Percentiles rank a stretch among this genome's conserved stretches.
Evolutionary conservation across 2,113 vertebrate genomes (phyloP).

Genomic region (Pagrus major): DNA sequence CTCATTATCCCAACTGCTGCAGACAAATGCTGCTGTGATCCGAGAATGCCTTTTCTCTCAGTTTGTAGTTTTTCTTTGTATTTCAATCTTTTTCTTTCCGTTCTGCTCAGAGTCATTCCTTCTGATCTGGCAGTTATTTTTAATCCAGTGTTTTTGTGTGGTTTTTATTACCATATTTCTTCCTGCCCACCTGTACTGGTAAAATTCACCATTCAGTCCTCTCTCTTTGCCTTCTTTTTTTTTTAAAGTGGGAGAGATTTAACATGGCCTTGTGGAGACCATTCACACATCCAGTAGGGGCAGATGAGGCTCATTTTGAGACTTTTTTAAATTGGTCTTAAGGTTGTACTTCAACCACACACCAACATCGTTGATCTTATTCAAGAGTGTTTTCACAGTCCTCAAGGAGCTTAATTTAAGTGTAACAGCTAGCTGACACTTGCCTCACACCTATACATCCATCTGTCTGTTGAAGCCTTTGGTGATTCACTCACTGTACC

Average conservation of each 20-base stretch:
- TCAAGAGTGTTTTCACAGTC: not conserved
- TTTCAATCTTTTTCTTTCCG: constrained; percentile 12
- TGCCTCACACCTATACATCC: not conserved
- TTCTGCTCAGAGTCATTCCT: constrained; percentile 23
- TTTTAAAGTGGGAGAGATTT: not conserved
- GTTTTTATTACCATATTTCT: not conserved
- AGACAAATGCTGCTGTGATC: constrained; percentile 20
- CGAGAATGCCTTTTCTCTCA: constrained; percentile 29
- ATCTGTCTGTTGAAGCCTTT: constrained; percentile 6
- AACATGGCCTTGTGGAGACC: not conserved
- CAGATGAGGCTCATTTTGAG: not conserved
- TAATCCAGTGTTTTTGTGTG: not conserved
- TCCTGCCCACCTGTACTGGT: not conserved
- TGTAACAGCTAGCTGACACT: constrained; percentile 2
- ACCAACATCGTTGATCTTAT: not conserved
- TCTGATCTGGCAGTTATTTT: constrained; percentile 50
- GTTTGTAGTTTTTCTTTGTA: constrained; percentile 16
- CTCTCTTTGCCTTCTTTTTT: not conserved
- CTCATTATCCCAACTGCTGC: constrained; percentile 62
- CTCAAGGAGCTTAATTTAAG: not conserved
- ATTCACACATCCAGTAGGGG: not conserved
- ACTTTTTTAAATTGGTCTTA: not conserved
- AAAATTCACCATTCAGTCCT: not conserved
- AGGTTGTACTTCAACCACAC: not conserved
- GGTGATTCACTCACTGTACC: not conserved